Evolutionary conservation across 1,140 invertebrate species (phyloP).

Genomic region (Leucophenga varia): DNA sequence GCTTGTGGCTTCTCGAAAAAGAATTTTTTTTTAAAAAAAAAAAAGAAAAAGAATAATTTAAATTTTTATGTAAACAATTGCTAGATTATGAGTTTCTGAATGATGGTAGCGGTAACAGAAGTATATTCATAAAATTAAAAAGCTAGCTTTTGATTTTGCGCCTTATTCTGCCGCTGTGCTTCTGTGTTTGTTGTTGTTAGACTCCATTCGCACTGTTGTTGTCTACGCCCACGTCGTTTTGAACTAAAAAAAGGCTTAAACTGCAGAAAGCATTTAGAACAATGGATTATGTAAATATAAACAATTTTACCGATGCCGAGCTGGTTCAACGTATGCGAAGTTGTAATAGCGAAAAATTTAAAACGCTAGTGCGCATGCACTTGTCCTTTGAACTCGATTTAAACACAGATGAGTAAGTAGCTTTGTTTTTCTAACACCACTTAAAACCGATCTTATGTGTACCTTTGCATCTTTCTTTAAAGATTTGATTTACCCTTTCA

Average conservation of each 20-base stretch:
- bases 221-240: conserved; percentile 8
- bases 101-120: too few species aligned
- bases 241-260: too few species aligned
- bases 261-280: conserved; percentile 13
- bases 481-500: conserved; percentile 58
- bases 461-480: conserved; percentile 7
- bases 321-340: conserved; percentile 46
- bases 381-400: conserved; percentile 83
- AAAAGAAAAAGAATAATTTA: too few species aligned
- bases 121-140: too few species aligned
- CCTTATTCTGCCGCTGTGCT: too few species aligned
- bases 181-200: conserved; percentile 11
- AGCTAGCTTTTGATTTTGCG: too few species aligned
- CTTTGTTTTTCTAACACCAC: not conserved
- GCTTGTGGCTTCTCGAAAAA: too few species aligned
- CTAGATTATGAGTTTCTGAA: too few species aligned
- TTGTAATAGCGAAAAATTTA: conserved; percentile 78
- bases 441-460: too few species aligned
- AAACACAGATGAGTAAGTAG: conserved; percentile 80
- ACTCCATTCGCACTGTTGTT: not conserved
- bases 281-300: conserved; percentile 39
- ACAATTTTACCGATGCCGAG: conserved; percentile 36
- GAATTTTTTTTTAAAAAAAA: too few species aligned
- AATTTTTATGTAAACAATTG: too few species aligned
- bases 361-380: conserved; percentile 87